Evolutionary conservation across 2,113 vertebrate species (phyloP).

Genomic region (Girardinichthys multiradiatus): DNA sequence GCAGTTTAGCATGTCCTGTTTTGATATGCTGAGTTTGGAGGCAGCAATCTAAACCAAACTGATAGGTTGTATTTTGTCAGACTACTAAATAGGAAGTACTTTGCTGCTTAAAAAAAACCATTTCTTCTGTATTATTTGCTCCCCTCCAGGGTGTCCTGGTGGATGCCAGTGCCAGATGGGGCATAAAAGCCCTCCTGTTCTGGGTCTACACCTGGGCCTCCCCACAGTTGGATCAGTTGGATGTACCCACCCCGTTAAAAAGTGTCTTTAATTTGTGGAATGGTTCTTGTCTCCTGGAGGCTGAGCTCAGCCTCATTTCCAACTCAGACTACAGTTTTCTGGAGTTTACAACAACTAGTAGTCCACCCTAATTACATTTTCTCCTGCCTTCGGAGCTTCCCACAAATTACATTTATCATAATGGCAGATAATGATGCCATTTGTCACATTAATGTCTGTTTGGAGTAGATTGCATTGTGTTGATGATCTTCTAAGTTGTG

Average conservation of each 20-base stretch:
- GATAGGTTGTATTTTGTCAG: not conserved
- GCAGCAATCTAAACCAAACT: not conserved
- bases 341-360: not conserved
- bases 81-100: not conserved
- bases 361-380: too few relatives aligned
- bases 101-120: not conserved
- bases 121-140: not conserved
- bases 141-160: not conserved
- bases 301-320: not conserved
- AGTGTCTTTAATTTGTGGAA: too few relatives aligned
- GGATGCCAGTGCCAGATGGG: conserved; percentile 5
- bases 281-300: too few relatives aligned
- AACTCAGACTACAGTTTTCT: not conserved
- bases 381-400: not conserved
- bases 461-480: too few relatives aligned
- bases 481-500: not conserved
- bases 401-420: too few relatives aligned
- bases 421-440: too few relatives aligned
- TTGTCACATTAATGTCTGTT: too few relatives aligned
- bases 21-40: not conserved
- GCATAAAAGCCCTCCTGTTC: conserved; percentile 12
- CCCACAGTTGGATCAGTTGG: not conserved
- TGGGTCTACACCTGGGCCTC: not conserved
- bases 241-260: not conserved
- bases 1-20: not conserved